These are phyloP conservation scores for Aptenodytes patagonicus DNA, from an alignment of 2,113 vertebrate species.

Conservation along the genomic window DNA sequence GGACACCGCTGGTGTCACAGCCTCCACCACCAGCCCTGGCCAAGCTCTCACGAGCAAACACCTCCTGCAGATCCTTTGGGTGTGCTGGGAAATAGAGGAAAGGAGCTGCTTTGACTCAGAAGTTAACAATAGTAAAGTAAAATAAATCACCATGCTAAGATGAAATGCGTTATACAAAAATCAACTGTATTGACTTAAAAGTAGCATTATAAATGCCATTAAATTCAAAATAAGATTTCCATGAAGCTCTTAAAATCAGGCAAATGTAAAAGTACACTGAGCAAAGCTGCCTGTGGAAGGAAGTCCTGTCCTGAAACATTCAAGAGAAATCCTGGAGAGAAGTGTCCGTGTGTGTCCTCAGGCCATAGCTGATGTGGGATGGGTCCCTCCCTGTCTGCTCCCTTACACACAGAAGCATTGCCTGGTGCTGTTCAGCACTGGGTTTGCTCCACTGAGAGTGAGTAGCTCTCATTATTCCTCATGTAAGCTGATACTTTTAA, in stretches of 20 bases:
- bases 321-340: background rate
- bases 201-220: background rate
- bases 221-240: background rate
- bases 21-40: background rate
- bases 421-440: background rate
- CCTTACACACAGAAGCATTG: accelerated
- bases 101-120: background rate
- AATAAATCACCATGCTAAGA: accelerated
- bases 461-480: background rate
- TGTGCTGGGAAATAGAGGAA: no score
- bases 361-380: accelerated
- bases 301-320: accelerated
- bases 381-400: background rate
- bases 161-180: accelerated
- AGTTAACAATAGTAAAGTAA: accelerated
- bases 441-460: background rate
- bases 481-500: accelerated
- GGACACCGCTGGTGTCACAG: background rate
- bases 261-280: accelerated
- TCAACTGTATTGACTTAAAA: accelerated
- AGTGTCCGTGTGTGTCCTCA: accelerated
- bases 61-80: background rate
- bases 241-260: background rate
- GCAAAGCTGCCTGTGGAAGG: background rate
- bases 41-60: background rate